Evolutionary conservation across 2,797 vertebrate species (phyloP).

Genomic region (Xenops minutus): DNA sequence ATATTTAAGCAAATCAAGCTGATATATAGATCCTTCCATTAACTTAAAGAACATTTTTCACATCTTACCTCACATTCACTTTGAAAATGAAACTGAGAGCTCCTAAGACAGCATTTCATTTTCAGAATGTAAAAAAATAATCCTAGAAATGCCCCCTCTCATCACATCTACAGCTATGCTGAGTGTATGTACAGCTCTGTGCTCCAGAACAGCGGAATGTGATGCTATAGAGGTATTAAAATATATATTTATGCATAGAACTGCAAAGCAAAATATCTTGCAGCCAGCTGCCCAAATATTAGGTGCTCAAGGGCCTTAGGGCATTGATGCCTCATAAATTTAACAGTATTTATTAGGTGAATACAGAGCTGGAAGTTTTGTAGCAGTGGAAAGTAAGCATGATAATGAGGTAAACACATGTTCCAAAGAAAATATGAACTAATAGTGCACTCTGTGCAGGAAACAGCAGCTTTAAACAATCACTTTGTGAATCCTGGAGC

Average conservation of each 20-base stretch:
- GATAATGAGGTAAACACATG: conserved; percentile 56
- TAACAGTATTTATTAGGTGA: conserved; percentile 49
- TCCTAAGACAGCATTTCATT: not conserved
- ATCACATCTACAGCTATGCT: not conserved
- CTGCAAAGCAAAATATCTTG: not conserved
- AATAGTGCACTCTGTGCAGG: not conserved
- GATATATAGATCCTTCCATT: not conserved
- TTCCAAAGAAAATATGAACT: not conserved
- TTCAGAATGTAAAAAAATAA: not conserved
- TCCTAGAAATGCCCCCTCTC: fast-evolving
- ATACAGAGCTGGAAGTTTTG: conserved; percentile 1
- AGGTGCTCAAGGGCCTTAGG: not conserved
- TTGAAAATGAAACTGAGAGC: not conserved
- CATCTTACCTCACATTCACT: not conserved
- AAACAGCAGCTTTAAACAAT: conserved; percentile 17
- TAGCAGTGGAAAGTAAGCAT: conserved; percentile 10
- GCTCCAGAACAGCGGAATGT: not conserved
- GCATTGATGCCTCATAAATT: conserved; percentile 23
- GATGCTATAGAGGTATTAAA: not conserved
- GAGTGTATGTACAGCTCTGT: not conserved
- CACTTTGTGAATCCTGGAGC: not conserved
- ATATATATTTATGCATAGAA: not conserved
- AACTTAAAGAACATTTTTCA: not conserved
- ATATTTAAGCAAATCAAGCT: not conserved
- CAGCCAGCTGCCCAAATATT: conserved; percentile 43